These are phyloP conservation scores for Aradophagus sp. DNA, from an alignment of 1,140 invertebrate species.

Conservation along the genomic window DNA sequence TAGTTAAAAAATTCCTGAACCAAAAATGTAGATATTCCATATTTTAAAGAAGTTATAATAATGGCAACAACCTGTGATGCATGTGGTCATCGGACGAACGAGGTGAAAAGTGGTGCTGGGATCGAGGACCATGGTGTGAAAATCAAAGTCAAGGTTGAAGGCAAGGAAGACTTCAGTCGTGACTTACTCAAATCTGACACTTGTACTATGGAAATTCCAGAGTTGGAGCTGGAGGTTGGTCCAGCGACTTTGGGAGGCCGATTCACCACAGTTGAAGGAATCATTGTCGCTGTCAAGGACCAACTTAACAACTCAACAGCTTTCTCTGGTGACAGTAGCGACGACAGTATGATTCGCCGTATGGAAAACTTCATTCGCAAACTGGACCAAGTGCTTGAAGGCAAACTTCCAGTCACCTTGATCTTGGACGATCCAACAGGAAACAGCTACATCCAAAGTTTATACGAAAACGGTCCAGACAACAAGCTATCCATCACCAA, in stretches of 20 bases:
- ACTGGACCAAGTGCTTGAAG: constrained; percentile 82
- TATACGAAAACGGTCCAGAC: constrained; percentile 84
- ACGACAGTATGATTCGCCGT: constrained; percentile 74
- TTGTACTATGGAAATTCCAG: constrained; percentile 89
- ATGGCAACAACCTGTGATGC: constrained; percentile 95
- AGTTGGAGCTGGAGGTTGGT: constrained; percentile 91
- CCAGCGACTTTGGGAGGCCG: constrained; percentile 90
- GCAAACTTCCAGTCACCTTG: constrained; percentile 81
- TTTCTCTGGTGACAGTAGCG: constrained; percentile 82
- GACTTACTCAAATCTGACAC: constrained; percentile 98
- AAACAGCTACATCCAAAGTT: constrained; percentile 95
- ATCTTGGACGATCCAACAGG: constrained; percentile 97
- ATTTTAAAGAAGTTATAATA: constrained; percentile 98
- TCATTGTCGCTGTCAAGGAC: constrained; percentile 81
- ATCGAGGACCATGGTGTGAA: constrained; percentile 88
- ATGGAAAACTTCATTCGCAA: constrained; percentile 81
- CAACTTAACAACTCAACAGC: constrained; percentile 83
- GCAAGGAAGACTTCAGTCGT: constrained; percentile 87
- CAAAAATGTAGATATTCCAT: constrained; percentile 85
- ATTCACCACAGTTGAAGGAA: constrained; percentile 96
- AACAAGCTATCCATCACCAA: constrained; percentile 83
- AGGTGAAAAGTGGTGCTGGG: constrained; percentile 95
- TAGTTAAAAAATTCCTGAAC: no score
- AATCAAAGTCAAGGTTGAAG: constrained; percentile 85
- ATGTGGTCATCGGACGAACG: constrained; percentile 94